Conservation (phyloP, 1,140 invertebrate species). For the Polypedilum vanderplanki region DNA sequence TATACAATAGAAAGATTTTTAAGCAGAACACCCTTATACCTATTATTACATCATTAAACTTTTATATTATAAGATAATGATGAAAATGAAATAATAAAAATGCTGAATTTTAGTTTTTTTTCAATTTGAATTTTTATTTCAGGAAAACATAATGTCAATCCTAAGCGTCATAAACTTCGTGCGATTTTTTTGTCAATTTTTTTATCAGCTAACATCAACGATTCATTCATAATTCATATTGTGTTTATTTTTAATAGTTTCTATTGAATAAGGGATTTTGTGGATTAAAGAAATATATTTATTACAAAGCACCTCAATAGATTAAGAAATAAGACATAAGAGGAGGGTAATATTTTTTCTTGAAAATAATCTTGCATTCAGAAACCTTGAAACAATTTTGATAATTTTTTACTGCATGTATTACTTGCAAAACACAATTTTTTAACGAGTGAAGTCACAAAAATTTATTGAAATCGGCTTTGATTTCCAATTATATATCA, state of each 20-base stretch:
- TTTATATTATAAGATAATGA: too few species aligned
- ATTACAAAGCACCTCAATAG: not conserved
- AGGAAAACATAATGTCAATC: too few species aligned
- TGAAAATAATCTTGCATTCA: too few species aligned
- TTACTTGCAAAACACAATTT: too few species aligned
- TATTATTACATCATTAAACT: too few species aligned
- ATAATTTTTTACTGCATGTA: too few species aligned
- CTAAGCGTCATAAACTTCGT: slow-evolving; percentile 4
- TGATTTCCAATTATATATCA: not conserved
- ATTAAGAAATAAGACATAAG: not conserved
- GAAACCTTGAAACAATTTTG: too few species aligned
- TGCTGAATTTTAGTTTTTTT: not conserved
- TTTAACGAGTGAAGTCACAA: not conserved
- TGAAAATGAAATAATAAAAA: too few species aligned
- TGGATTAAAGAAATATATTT: not conserved
- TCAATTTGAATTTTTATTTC: not conserved
- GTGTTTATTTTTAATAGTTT: not conserved
- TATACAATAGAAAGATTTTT: too few species aligned
- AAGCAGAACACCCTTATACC: too few species aligned
- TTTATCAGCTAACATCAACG: not conserved
- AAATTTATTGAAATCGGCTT: not conserved
- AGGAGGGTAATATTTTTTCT: not conserved
- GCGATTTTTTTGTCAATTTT: not conserved
- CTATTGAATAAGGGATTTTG: not conserved
- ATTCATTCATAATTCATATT: not conserved